These are phyloP conservation scores for Hassar affinis DNA, from an alignment of 2,113 vertebrate species.

Conservation along the genomic window DNA sequence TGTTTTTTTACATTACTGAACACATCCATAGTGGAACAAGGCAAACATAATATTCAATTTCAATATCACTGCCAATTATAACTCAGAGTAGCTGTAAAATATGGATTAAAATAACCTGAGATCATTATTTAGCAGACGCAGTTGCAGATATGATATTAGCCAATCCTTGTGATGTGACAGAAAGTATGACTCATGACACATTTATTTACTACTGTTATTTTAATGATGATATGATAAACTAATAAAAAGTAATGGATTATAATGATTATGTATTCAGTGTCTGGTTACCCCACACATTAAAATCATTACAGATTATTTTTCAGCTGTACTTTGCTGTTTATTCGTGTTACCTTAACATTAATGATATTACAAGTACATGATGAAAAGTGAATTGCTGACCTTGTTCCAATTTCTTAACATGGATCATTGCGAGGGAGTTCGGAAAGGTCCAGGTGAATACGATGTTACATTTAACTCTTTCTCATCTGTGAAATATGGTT, in stretches of 20 bases:
- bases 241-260: too few species aligned
- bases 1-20: not conserved
- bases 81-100: not conserved
- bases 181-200: not conserved
- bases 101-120: not conserved
- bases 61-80: not conserved
- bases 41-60: too few species aligned
- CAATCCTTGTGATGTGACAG: not conserved
- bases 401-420: not conserved
- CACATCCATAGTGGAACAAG: not conserved
- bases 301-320: not conserved
- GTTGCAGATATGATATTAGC: not conserved
- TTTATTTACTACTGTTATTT: not conserved
- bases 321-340: not conserved
- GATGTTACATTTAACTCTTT: not conserved
- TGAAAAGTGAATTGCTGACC: not conserved
- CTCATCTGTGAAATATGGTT: conserved; percentile 1
- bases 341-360: not conserved
- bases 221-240: too few species aligned
- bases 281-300: not conserved
- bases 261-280: not conserved
- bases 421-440: not conserved
- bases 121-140: not conserved
- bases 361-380: not conserved
- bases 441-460: not conserved